phyloP scores from a whole-genome alignment of 2,797 vertebrate species.

The Anniella stebbinsi region DNA sequence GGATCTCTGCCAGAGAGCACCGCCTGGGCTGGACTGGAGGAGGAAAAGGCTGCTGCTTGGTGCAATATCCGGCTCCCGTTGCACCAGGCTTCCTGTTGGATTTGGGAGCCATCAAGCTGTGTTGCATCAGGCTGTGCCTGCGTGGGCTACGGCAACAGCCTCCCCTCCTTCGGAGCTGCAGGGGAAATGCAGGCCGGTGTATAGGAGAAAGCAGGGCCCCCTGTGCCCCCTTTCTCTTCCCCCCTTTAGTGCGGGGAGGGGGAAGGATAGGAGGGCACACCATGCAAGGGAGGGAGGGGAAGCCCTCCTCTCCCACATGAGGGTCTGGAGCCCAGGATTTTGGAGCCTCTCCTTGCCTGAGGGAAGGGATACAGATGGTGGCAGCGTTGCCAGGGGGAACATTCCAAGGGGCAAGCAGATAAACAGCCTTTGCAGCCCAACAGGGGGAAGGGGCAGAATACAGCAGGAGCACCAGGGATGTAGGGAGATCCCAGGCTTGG shows the following conservation, averaged over 20 bases:
- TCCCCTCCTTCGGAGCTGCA: background rate
- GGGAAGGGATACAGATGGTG: background rate
- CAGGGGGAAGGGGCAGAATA: background rate
- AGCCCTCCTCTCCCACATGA: background rate
- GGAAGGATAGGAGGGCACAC: background rate
- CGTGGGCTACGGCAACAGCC: too few species aligned
- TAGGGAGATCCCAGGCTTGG: background rate
- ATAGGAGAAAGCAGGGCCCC: too few species aligned
- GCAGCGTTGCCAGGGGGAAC: background rate
- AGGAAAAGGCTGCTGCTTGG: background rate
- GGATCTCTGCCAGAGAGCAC: background rate
- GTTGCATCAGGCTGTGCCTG: background rate
- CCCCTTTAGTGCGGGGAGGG: background rate
- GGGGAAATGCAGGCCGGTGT: background rate
- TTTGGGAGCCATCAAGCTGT: background rate
- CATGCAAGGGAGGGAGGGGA: too few species aligned
- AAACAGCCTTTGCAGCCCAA: background rate
- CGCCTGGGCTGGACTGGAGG: too few species aligned
- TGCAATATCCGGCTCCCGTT: conserved; percentile 10
- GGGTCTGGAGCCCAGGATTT: background rate
- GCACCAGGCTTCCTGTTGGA: background rate
- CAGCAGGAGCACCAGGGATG: too few species aligned
- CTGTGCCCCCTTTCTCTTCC: background rate
- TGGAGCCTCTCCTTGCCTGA: too few species aligned
- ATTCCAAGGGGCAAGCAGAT: background rate